Evolutionary conservation across 1,140 invertebrate species (phyloP), one percentile per base, ranked within the genome.

Genomic region (Drosophila gunungcola): DNA sequence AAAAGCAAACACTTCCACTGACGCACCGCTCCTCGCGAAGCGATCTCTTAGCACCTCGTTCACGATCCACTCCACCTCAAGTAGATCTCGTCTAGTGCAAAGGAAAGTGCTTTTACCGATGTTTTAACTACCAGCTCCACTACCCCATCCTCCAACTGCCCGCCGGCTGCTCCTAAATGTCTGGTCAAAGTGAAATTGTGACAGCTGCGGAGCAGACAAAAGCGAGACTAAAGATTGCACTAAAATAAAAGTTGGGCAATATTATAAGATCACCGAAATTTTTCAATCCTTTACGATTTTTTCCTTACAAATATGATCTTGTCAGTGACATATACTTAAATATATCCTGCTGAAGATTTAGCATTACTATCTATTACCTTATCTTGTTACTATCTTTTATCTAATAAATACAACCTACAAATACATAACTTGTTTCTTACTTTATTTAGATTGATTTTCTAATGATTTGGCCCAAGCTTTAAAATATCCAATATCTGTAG

Each of bases 161-260:
- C n/a, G 36, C 39, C 29, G 34, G 34, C 73, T 51, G 64, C 54
- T 65, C 49, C 77, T 61, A 79, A 78, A 79, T 57, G 77, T 81
- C 73, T 78, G 61, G 80, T 56, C 79, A 57, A 82, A 82, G 79
- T 82, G 79, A 82, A 82, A 82, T 82, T 82, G 79, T 82, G 79
- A 82, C 79, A 82, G 74, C 79, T 82, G 69, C 46, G 41, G 79
- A 82, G 79, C 79, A 82, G 79, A 78, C 79, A 49, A 68, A 64
- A 57, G 69, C n/a, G 29, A 51, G 58, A 68, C 60, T 25, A 7
- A n/a, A 39, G 32, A 52, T 43, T 68, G 39, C 64, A 68, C 46
- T 29, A n/a, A 11, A 43, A 48, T 3, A 7, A 32, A 32, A 32
- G 29, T 6, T 32, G 5, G 7, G 0, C 29, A 32, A 32, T 6